Evolutionary conservation across 2,797 vertebrate species (phyloP), one percentile per base, ranked within the genome.

Genomic region (Hippocampus kuda): DNA sequence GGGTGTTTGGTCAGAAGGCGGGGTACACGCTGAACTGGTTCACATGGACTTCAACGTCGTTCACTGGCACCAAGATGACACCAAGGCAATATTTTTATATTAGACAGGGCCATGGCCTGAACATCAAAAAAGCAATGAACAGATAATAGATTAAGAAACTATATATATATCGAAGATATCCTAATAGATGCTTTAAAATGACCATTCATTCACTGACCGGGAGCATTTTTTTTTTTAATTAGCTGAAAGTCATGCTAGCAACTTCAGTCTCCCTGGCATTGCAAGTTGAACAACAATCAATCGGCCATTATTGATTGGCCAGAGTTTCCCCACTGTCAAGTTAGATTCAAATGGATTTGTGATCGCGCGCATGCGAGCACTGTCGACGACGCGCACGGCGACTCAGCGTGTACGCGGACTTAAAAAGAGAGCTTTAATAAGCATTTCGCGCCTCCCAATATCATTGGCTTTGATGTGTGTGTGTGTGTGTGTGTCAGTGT

Each of bases 311-410:
- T 87, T 76, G 84, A 87, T 85, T 81, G 51, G 70, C 76, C 68
- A 79, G 75, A 68, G 70, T 72, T 82, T 78, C 79, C 83, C 83
- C 66, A 67, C 72, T 78, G 83, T 84, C 83, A 75, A 76, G 76
- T 79, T 74, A 79, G 83, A 88, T 87, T 84, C 84, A 82, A 79
- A 84, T 85, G 77, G 85, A 87, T 88, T 81, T 83, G 77, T 79
- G 66, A 57, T 75, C 63, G 68, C 70, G 74, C 79, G 84, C 75
- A 72, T 81, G 66, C 68, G 74, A 80, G 80, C 76, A 75, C 67
- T 73, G 68, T 77, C 77, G 75, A 70, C 69, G 42, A 13, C 1
- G 69, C 73, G 79, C 46, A 13, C 48, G 7, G n/a, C 24, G 9
- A 46, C 80, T 82, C 67, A 70, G 75, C 77, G 20, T 54, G 68